Conservation (phyloP, 2,888 invertebrate genomes). For the Sisyra nigra region DNA sequence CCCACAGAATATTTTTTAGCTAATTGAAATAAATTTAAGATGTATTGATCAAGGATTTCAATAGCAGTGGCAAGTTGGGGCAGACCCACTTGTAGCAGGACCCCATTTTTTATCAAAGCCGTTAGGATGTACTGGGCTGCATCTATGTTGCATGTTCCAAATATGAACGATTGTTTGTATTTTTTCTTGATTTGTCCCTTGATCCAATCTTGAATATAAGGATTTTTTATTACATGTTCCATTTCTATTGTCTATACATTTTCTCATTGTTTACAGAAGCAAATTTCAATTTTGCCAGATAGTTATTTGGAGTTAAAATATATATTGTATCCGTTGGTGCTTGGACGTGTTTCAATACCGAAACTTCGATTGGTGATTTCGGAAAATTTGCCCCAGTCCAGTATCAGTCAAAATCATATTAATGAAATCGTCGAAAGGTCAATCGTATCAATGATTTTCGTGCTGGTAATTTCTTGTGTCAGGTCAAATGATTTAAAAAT, state of each 20-base stretch:
- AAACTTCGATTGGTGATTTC: slow-evolving; percentile 35
- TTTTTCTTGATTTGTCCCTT: background rate
- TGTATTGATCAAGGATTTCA: slow-evolving; percentile 4
- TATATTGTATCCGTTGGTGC: slow-evolving; percentile 62
- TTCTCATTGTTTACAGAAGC: slow-evolving; percentile 21
- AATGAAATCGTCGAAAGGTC: slow-evolving; percentile 39
- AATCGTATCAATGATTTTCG: slow-evolving; percentile 45
- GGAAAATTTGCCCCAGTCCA: slow-evolving; percentile 20
- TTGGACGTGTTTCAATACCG: slow-evolving; percentile 58
- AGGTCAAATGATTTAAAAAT: too few species aligned
- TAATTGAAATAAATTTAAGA: background rate
- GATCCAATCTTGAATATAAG: slow-evolving; percentile 6
- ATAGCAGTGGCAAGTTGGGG: background rate
- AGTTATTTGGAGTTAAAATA: slow-evolving; percentile 46
- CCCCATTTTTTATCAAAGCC: background rate
- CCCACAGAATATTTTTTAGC: background rate
- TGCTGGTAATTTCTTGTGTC: slow-evolving; percentile 42
- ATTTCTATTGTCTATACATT: background rate
- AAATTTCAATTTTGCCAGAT: slow-evolving; percentile 41
- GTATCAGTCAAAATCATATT: slow-evolving; percentile 31
- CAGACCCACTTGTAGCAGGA: background rate
- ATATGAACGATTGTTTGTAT: slow-evolving; percentile 2
- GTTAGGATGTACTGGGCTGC: background rate
- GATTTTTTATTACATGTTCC: background rate
- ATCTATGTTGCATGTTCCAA: background rate